Conservation (phyloP, 2,888 invertebrate genomes). For the Diloba caeruleocephala region DNA sequence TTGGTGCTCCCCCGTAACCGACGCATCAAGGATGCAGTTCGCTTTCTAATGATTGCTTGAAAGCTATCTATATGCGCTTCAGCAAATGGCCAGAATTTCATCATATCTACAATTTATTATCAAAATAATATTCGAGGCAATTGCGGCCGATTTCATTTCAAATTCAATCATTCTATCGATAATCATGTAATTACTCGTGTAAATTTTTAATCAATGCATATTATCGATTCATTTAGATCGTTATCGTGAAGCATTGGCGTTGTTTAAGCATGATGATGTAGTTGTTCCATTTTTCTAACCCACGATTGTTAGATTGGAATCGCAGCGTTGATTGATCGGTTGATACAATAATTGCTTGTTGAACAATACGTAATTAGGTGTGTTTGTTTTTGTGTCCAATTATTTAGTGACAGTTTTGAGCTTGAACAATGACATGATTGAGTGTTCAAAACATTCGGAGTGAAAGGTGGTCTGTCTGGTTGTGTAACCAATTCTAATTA, state of each 20-base stretch:
- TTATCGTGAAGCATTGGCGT: constrained; percentile 41
- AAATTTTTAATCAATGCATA: constrained; percentile 37
- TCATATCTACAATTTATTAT: neutral
- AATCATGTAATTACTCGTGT: constrained; percentile 44
- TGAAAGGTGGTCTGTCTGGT: constrained; percentile 36
- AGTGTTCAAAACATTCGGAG: constrained; percentile 15
- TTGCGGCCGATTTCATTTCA: constrained; percentile 24
- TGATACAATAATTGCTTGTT: constrained; percentile 39
- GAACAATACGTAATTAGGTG: constrained; percentile 50
- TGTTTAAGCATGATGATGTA: constrained; percentile 27
- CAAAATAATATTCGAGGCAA: neutral
- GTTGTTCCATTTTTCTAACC: constrained; percentile 35
- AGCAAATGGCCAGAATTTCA: constrained; percentile 5
- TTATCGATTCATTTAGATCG: constrained; percentile 46
- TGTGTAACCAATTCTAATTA: constrained; percentile 18
- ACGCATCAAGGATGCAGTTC: too few relatives aligned
- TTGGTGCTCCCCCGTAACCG: too few relatives aligned
- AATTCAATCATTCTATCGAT: constrained; percentile 20
- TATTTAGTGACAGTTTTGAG: constrained; percentile 33
- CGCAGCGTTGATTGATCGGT: constrained; percentile 42
- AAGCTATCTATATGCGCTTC: too few relatives aligned
- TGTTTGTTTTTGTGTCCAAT: constrained; percentile 31
- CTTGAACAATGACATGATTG: constrained; percentile 43
- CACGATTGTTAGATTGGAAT: constrained; percentile 42
- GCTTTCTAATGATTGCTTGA: too few relatives aligned